Evolutionary conservation across 2,797 vertebrate species (phyloP), one percentile per base, ranked within the genome.

Genomic region (Holocentrus rufus): DNA sequence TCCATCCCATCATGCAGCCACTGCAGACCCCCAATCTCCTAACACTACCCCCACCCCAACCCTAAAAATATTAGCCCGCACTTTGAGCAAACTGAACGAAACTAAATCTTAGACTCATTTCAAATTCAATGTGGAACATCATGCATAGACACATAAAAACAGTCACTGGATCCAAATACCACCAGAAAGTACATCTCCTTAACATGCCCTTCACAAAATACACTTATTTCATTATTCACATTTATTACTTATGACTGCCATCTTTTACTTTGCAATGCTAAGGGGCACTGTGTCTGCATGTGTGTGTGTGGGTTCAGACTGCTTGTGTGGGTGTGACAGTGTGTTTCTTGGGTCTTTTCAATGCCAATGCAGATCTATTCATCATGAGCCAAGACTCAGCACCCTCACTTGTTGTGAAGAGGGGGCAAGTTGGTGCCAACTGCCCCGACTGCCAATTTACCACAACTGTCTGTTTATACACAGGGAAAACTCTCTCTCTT

Each of bases 391-490:
- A 93, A 87, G 67, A 78, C 86, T 84, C 83, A 34, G 85, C 53
- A 74, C 86, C 90, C 88, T 87, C 88, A 87, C 88, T 92, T 86
- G 80, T 86, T 91, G 79, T 86, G 86, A 88, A 92, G 91, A 89
- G 91, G 87, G 85, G 80, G 78, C 85, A 76, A 58, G 31, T 76
- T 67, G 77, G 76, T 88, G 92, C 90, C 93, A 93, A 85, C 30
- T 53, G 76, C 65, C 84, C 82, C 10, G 30, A 80, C 76, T 84
- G 90, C 89, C 88, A 87, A 82, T 86, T 81, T 71, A 56, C 70
- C 68, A 85, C 65, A 74, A 84, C 79, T 76, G 74, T 75, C 74
- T 81, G 79, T 75, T 80, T 65, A 31, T 18, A 27, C 69, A 62
- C 71, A 73, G 66, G 59, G 5, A 66, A 76, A 74, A 42, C 64